These are phyloP conservation scores for Eupithecia centaureata DNA, from an alignment of 2,888 invertebrate species.

Conservation along the genomic window DNA sequence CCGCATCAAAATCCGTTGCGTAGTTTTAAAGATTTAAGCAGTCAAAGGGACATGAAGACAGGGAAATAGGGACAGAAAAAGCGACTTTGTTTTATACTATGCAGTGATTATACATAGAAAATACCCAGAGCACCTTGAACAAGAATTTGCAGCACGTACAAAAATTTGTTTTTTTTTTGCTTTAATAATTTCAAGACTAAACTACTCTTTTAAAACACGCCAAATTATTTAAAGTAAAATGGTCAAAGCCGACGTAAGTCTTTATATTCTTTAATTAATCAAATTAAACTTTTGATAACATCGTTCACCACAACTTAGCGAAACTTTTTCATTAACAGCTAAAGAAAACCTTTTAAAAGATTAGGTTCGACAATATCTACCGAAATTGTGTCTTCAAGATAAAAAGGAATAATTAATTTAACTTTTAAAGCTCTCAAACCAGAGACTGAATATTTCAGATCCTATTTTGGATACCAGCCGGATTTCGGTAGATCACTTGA, in stretches of 20 bases:
- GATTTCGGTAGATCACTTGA: slow-evolving; percentile 1
- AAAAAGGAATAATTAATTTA: slow-evolving; percentile 39
- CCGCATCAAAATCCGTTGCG: no score
- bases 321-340: slow-evolving; percentile 56
- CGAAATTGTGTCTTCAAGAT: slow-evolving; percentile 42
- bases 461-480: slow-evolving; percentile 1
- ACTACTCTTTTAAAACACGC: no score
- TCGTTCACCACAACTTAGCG: slow-evolving; percentile 44
- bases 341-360: slow-evolving; percentile 54
- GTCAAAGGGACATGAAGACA: no score
- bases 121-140: no score
- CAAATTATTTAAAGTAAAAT: background rate
- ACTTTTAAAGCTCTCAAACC: slow-evolving; percentile 33
- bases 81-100: no score
- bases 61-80: no score
- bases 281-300: slow-evolving; percentile 43
- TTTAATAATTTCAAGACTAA: no score
- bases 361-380: slow-evolving; percentile 56
- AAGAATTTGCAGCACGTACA: no score
- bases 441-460: slow-evolving; percentile 18
- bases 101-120: no score
- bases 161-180: no score
- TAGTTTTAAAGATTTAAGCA: no score
- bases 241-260: no score
- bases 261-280: slow-evolving; percentile 23